Evolutionary conservation across 1,140 invertebrate genomes (phyloP).

Genomic region (Hesperophylax magnus): DNA sequence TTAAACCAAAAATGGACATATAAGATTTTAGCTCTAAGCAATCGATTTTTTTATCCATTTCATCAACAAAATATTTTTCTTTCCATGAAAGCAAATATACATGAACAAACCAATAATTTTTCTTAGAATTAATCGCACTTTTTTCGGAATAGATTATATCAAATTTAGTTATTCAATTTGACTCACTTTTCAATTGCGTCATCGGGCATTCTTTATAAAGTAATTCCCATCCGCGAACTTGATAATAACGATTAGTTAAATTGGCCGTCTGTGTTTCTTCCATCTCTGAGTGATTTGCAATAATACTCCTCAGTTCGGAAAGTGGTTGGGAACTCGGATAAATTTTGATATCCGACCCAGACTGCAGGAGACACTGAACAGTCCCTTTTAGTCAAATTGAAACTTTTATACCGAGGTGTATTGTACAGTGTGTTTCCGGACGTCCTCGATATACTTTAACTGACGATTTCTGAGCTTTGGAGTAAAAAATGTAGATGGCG

Average conservation of each 20-base stretch:
- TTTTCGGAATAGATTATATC: not conserved
- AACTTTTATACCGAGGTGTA: slow-evolving; percentile 65
- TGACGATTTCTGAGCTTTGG: no score
- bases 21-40: no score
- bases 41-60: no score
- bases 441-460: no score
- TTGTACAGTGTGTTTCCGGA: slow-evolving; percentile 3
- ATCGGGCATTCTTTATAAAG: not conserved
- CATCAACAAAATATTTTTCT: no score
- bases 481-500: no score
- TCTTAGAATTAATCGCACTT: not conserved
- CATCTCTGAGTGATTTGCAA: slow-evolving; percentile 32
- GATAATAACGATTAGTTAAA: slow-evolving; percentile 17
- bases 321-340: slow-evolving; percentile 34
- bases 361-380: slow-evolving; percentile 71
- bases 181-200: slow-evolving; percentile 3
- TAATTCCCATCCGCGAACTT: not conserved
- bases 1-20: no score
- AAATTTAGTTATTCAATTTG: slow-evolving; percentile 1
- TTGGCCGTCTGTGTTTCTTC: slow-evolving; percentile 25
- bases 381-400: slow-evolving; percentile 73
- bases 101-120: no score
- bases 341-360: slow-evolving; percentile 68
- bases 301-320: not conserved
- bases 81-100: no score